Base-by-base conservation (phyloP, 2,797 vertebrate species). In the Varecia variegata region DNA sequence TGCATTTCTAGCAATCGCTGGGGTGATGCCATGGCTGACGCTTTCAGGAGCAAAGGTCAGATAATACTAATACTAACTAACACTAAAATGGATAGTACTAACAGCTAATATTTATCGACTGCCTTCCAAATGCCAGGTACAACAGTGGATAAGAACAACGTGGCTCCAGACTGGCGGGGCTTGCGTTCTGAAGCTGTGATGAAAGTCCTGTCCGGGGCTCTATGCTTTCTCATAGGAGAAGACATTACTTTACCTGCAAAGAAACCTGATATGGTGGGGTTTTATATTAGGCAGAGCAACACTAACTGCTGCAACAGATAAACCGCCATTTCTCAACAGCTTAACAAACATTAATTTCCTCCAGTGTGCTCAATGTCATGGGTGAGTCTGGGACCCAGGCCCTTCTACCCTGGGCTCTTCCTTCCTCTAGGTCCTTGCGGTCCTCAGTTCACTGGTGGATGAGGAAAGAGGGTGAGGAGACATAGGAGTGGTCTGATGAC, bases 151-250 rank as follows among this genome's bases (percentile, higher is more conserved):
- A 65, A 58, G n/a, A 77, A 52, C 71, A 80, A 56, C 8, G 32
- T 0, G 15, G n/a, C 5, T 15, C 60, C 52, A 80, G 35, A 38
- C 35, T 30, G 0, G 1, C 0, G 32, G 10, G 50, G 56, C 15
- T 30, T 47, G 40, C 7, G 35, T 47, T 38, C 35, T 65, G 17
- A 43, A 43, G 20, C 79, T 68, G 17, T 0, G 7, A 50, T 35
- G 10, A 40, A 56, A 77, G 38, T n/a, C 54, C 32, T 23, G 2
- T 18, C 27, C 14, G 65, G 14, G 17, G 38, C 14, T 52, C 35
- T n/a, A 40, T 4, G 35, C 2, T 52, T 62, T 65, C 7, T 38
- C 40, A 17, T 2, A 54, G 89, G 21, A 35, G 40, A 43, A 20
- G 47, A 27, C 21, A 43, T 73, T 35, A 43, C 4, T 40, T 6